phyloP scores from a whole-genome alignment of 2,113 vertebrate genomes.

The Phasianus colchicus region DNA sequence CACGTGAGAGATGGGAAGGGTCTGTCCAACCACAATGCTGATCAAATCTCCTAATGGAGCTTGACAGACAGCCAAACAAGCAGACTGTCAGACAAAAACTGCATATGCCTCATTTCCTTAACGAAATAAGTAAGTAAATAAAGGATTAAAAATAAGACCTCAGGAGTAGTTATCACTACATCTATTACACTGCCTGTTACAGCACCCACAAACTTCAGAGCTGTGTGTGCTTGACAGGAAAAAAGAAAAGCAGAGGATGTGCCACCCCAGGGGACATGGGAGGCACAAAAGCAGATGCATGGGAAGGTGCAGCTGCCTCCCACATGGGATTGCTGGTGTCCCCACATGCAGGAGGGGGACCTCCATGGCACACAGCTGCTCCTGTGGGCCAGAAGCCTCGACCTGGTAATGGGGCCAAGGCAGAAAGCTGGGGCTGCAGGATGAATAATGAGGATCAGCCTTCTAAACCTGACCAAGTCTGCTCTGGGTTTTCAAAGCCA shows the following conservation, averaged over 20 bases:
- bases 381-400: neutral
- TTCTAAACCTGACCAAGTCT: neutral
- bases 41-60: neutral
- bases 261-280: fast-evolving
- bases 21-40: neutral
- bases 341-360: neutral
- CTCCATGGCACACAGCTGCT: neutral
- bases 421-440: neutral
- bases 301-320: neutral
- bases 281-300: neutral
- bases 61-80: neutral
- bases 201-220: neutral
- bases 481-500: neutral
- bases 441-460: neutral
- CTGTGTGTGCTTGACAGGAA: fast-evolving
- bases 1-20: neutral
- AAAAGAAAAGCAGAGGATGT: fast-evolving
- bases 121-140: too few species aligned
- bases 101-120: neutral
- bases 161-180: neutral
- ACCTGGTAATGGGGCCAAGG: fast-evolving
- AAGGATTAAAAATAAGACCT: neutral
- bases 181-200: fast-evolving
- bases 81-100: neutral
- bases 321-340: neutral